Base-by-base conservation (phyloP, 2,113 vertebrate genomes). In the Rhinopomastus cyanomelas region DNA sequence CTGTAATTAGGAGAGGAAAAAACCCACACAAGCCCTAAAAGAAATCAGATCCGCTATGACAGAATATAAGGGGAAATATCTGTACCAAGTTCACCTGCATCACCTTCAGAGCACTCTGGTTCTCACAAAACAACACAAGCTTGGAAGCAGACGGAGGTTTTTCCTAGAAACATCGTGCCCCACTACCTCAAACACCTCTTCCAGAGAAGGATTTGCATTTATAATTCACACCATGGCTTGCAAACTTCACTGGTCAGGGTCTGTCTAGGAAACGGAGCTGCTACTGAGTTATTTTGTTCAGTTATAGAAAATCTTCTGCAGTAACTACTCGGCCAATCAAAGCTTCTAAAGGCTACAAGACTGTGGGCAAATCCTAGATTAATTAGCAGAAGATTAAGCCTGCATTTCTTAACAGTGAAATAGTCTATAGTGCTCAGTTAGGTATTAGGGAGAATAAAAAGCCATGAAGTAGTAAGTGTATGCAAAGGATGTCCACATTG, bases 11-110 rank as follows among this genome's bases (percentile, higher is more conserved):
- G 3, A 32, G 32, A 12, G 16, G 23, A 30, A 42, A 30, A 72
- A 37, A 10, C 17, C 15, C 15, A 20, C 10, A 34, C 11, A 26
- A 39, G 27, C 12, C 55, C 17, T 18, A 19, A 32, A 79, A 23
- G 51, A 48, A 65, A 80, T 69, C 60, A 82, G 69, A 80, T 22
- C 25, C 71, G 29, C 78, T 80, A 3, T 14, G 44, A 74, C 79
- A 89, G 65, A 81, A 86, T 57, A 76, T 85, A 89, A 91, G 65
- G 22, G 26, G 85, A 94, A 96, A 89, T 73, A 85, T 44, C 75
- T 87, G 80, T 88, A 88, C 42, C 51, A 46, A 80, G 34, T 25
- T 91, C 39, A 92, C 87, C 76, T 83, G 87, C 8, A 0, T 49
- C 72, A 64, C 87, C 60, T 71, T 44, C 30, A 30, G 72, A 84